Evolutionary conservation across 2,797 vertebrate genomes (phyloP).

Genomic region (Holocentrus rufus): DNA sequence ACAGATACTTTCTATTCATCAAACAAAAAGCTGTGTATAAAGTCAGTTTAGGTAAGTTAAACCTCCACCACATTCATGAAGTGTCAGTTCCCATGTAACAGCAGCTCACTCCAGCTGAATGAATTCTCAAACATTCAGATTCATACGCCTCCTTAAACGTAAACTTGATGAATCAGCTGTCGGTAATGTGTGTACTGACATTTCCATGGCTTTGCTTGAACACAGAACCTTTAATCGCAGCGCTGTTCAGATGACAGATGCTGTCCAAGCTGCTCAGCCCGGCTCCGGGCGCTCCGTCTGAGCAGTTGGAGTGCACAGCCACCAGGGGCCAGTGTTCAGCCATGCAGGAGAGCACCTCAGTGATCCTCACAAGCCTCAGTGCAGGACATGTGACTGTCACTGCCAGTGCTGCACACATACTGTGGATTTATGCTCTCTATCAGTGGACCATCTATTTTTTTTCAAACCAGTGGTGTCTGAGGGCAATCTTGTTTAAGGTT

Average conservation of each 20-base stretch:
- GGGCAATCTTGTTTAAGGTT: conserved; percentile 20
- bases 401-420: conserved; percentile 10
- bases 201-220: conserved; percentile 37
- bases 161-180: conserved; percentile 38
- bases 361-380: neutral
- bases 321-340: conserved; percentile 50
- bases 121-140: conserved; percentile 31
- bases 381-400: neutral
- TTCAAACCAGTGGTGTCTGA: conserved; percentile 7
- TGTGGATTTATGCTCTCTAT: conserved; percentile 13
- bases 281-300: neutral
- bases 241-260: conserved; percentile 44
- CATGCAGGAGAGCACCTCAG: neutral
- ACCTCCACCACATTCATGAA: neutral
- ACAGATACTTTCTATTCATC: too few species aligned
- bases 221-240: conserved; percentile 34
- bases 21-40: too few species aligned
- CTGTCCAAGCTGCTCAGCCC: conserved; percentile 37
- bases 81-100: neutral
- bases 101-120: conserved; percentile 13
- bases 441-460: conserved; percentile 3
- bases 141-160: conserved; percentile 18
- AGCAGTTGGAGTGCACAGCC: conserved; percentile 6
- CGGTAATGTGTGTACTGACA: conserved; percentile 31
- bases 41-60: neutral